Evolutionary conservation across 2,113 vertebrate species (phyloP).

Genomic region (Zingel zingel): DNA sequence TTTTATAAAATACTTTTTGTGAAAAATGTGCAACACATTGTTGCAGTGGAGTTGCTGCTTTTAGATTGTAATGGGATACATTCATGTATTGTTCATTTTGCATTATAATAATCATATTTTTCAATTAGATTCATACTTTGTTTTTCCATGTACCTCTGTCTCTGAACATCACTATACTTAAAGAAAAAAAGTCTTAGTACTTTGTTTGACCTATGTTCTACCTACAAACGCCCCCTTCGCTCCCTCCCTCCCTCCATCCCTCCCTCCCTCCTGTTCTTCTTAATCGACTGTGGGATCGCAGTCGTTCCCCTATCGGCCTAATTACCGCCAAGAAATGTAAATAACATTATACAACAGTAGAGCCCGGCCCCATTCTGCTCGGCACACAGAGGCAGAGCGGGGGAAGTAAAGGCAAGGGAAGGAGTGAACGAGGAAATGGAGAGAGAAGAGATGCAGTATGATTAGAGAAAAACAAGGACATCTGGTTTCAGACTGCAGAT

Average conservation of each 20-base stretch:
- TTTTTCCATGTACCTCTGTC: too few relatives aligned
- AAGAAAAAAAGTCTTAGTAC: conserved; percentile 14
- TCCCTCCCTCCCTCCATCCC: background rate
- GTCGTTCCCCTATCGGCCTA: conserved; percentile 90
- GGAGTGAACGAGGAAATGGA: background rate
- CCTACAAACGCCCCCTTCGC: conserved; percentile 20
- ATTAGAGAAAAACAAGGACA: background rate
- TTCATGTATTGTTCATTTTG: too few relatives aligned
- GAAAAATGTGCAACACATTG: too few relatives aligned
- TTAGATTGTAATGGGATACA: too few relatives aligned
- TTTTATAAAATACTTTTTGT: too few relatives aligned
- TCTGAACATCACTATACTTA: background rate
- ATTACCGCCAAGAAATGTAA: conserved; percentile 90
- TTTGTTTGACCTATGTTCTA: conserved; percentile 61
- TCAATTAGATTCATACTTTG: too few relatives aligned
- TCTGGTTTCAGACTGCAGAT: background rate
- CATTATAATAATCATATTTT: background rate
- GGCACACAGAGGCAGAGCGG: background rate
- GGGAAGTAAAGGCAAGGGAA: background rate
- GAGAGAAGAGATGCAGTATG: background rate
- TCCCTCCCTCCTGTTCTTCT: conserved; percentile 25
- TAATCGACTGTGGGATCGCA: conserved; percentile 90
- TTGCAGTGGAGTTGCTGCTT: too few relatives aligned
- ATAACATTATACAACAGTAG: conserved; percentile 88
- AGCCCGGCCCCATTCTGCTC: conserved; percentile 24